Evolutionary conservation across 1,140 invertebrate genomes (phyloP).

Genomic region (Luehdorfia chinensis): DNA sequence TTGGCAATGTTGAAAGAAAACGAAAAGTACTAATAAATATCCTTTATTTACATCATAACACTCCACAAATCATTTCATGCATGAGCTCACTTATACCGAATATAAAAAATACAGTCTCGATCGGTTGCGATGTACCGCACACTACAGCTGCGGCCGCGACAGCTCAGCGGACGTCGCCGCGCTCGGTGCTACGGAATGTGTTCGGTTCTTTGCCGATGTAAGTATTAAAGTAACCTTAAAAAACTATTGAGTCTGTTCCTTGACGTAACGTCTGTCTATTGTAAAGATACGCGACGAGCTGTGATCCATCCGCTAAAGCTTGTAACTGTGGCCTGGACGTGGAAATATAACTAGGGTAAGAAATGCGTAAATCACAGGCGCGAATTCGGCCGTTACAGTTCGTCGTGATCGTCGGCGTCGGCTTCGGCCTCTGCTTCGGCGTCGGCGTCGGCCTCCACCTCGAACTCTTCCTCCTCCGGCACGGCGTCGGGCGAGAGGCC

Average conservation of each 20-base stretch:
- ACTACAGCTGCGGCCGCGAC: too few relatives aligned
- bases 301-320: too few relatives aligned
- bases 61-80: conserved; percentile 11
- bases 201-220: too few relatives aligned
- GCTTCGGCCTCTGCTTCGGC: conserved; percentile 27
- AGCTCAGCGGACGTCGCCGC: too few relatives aligned
- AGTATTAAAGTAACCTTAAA: too few relatives aligned
- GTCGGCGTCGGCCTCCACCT: conserved; percentile 21
- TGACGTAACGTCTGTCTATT: too few relatives aligned
- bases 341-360: neutral
- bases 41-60: conserved; percentile 37
- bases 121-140: too few relatives aligned
- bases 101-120: conserved; percentile 22
- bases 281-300: too few relatives aligned
- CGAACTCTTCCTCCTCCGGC: conserved; percentile 29
- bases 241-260: too few relatives aligned
- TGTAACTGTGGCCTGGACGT: too few relatives aligned
- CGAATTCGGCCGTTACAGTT: conserved; percentile 25
- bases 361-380: conserved; percentile 14
- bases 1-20: too few relatives aligned
- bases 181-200: too few relatives aligned
- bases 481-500: conserved; percentile 46
- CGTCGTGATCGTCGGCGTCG: conserved; percentile 32
- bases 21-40: conserved; percentile 45
- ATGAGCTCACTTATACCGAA: conserved; percentile 24